phyloP scores from a whole-genome alignment of 2,888 invertebrate genomes.

The Ecliptopera silaceata region DNA sequence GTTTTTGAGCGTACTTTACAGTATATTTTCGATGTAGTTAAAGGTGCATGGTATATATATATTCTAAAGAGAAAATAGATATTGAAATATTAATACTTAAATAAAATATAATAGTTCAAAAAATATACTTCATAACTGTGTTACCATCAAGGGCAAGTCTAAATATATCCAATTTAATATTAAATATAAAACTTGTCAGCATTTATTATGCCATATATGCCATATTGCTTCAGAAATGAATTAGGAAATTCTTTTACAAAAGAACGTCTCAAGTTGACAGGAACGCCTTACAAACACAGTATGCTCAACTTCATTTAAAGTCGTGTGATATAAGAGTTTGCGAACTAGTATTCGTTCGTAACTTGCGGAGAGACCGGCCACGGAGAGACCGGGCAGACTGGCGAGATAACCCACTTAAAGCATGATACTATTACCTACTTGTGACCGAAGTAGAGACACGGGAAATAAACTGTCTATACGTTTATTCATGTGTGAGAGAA shows the following conservation, averaged over 20 bases:
- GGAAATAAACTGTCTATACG: conserved; percentile 30
- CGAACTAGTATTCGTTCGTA: conserved; percentile 21
- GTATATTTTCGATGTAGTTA: too few species aligned
- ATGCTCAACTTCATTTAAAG: conserved; percentile 10
- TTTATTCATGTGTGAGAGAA: not conserved
- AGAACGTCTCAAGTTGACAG: not conserved
- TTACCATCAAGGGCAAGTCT: too few species aligned
- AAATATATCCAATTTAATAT: too few species aligned
- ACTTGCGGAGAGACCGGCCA: conserved; percentile 30
- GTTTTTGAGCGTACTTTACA: too few species aligned
- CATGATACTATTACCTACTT: conserved; percentile 14
- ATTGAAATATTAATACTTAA: too few species aligned
- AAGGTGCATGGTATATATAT: too few species aligned
- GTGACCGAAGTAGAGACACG: conserved; percentile 22
- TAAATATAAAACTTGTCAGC: too few species aligned
- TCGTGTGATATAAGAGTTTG: conserved; percentile 23
- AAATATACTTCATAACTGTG: too few species aligned
- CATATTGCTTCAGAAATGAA: not conserved
- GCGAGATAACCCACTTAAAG: conserved; percentile 38
- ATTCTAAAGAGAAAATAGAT: too few species aligned
- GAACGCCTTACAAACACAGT: conserved; percentile 2
- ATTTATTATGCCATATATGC: too few species aligned
- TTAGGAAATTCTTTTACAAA: not conserved
- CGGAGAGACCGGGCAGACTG: conserved; percentile 13
- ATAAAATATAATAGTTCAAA: too few species aligned